Evolutionary conservation across 2,797 vertebrate species (phyloP).

Genomic region (Anomalospiza imberbis): DNA sequence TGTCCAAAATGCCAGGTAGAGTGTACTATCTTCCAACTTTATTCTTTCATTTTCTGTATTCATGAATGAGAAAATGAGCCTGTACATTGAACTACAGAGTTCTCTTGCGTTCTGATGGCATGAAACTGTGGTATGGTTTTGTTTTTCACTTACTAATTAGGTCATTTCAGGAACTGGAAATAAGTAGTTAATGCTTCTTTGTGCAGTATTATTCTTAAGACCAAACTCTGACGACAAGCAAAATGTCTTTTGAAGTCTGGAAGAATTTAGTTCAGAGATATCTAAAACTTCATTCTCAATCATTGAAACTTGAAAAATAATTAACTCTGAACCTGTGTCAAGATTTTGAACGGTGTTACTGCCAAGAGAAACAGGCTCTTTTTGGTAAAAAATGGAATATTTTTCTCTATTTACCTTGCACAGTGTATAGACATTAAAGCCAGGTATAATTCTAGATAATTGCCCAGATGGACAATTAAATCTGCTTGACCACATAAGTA

Average conservation of each 20-base stretch:
- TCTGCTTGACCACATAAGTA: neutral
- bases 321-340: neutral
- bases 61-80: neutral
- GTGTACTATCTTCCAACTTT: conserved; percentile 74
- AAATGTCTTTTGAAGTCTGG: neutral
- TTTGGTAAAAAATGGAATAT: neutral
- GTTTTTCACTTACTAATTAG: neutral
- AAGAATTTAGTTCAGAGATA: neutral
- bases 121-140: neutral
- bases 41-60: neutral
- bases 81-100: neutral
- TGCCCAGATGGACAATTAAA: neutral
- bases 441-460: neutral
- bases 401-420: neutral
- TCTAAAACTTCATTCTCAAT: neutral
- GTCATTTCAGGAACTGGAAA: neutral
- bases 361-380: neutral
- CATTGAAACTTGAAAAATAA: neutral
- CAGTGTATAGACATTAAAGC: neutral
- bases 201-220: neutral
- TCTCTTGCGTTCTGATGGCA: neutral
- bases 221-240: neutral
- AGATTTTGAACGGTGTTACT: neutral
- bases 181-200: neutral
- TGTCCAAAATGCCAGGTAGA: conserved; percentile 99